Conservation (phyloP, 53 echinoderm and acorn worm species). For the Actinopyga echinites region DNA sequence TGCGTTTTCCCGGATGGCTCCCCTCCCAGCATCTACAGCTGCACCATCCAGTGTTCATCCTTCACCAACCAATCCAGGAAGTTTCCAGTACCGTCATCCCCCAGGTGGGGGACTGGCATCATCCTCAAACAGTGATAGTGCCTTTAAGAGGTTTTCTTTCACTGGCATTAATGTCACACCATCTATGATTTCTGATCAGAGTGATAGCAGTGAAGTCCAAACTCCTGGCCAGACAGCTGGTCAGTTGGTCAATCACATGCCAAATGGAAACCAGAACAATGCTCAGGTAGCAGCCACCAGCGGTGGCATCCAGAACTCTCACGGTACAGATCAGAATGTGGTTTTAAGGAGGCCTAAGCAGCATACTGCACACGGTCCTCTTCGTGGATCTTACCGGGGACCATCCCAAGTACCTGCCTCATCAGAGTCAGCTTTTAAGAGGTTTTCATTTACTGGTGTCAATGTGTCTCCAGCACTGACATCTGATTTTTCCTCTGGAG, state of each 20-base stretch:
- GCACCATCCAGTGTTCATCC: slow-evolving; percentile 38
- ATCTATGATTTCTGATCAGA: slow-evolving; percentile 57
- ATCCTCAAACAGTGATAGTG: slow-evolving; percentile 49
- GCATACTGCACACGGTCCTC: neutral
- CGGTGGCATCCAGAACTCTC: neutral
- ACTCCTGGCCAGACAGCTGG: slow-evolving; percentile 40
- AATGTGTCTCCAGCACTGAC: slow-evolving; percentile 52
- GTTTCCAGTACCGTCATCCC: neutral
- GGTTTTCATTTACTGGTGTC: slow-evolving; percentile 66
- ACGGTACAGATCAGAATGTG: neutral
- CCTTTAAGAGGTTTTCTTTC: slow-evolving; percentile 67
- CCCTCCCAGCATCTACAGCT: slow-evolving; percentile 6
- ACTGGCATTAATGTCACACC: slow-evolving; percentile 67
- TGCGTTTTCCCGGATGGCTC: slow-evolving; percentile 46
- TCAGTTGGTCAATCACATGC: neutral
- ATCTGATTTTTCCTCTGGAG: neutral
- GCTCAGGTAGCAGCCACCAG: neutral
- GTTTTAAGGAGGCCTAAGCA: slow-evolving; percentile 18
- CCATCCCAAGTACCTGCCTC: slow-evolving; percentile 37
- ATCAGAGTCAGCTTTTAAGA: slow-evolving; percentile 62
- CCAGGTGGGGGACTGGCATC: slow-evolving; percentile 26
- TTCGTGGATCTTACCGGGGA: slow-evolving; percentile 6
- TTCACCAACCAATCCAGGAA: slow-evolving; percentile 24
- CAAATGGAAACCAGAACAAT: slow-evolving; percentile 24
- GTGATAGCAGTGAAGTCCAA: slow-evolving; percentile 39